These are phyloP conservation scores for Deilephila porcellus DNA, from an alignment of 2,888 invertebrate species.

Conservation along the genomic window DNA sequence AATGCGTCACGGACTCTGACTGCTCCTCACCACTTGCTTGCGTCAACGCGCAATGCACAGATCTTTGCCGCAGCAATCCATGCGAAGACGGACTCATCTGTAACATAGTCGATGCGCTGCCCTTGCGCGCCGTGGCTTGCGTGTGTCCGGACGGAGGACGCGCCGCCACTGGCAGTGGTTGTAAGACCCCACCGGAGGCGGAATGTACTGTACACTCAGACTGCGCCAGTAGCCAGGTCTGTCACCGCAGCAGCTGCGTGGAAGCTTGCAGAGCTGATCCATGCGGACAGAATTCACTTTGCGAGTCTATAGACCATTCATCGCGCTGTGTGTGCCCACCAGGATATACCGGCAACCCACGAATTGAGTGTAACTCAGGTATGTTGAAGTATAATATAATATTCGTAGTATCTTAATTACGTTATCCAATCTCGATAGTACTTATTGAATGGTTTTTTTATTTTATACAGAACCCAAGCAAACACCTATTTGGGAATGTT, in stretches of 20 bases:
- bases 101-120: conserved; percentile 90
- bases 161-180: conserved; percentile 89
- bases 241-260: conserved; percentile 90
- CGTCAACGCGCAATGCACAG: conserved; percentile 89
- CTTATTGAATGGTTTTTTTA: conserved; percentile 19
- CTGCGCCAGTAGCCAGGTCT: conserved; percentile 90
- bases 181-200: conserved; percentile 85
- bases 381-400: conserved; percentile 38
- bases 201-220: conserved; percentile 90
- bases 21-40: conserved; percentile 91
- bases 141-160: conserved; percentile 93
- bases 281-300: conserved; percentile 93
- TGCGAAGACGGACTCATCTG: conserved; percentile 92
- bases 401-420: conserved; percentile 33
- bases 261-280: conserved; percentile 91
- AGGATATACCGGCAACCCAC: conserved; percentile 91
- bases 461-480: conserved; percentile 70
- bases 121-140: conserved; percentile 93
- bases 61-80: conserved; percentile 90
- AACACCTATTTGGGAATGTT: conserved; percentile 87
- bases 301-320: conserved; percentile 90
- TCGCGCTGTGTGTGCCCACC: conserved; percentile 91
- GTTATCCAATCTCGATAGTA: neutral
- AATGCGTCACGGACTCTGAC: conserved; percentile 91
- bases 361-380: conserved; percentile 89